Evolutionary conservation across 2,888 invertebrate species (phyloP), one percentile per base, ranked within the genome.

Genomic region (Monochamus alternatus): DNA sequence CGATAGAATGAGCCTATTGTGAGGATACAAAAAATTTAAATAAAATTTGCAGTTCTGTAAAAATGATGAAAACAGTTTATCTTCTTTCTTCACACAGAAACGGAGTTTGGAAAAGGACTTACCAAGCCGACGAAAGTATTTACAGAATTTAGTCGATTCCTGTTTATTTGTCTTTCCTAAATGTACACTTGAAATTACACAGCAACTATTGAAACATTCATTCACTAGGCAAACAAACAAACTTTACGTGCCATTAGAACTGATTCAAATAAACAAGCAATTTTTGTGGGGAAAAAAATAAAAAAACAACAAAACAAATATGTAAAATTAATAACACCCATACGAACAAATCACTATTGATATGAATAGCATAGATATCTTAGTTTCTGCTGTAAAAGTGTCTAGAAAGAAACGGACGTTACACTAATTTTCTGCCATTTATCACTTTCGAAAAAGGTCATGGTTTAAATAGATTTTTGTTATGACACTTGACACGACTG

Each of bases 171-270:
- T 64, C 47, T 30, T 51, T 55, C n/a, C 52, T 55, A n/a, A 69
- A 60, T 44, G 44, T 44, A 31, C 44, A 43, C 22, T 62, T 31
- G 32, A 62, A 69, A 69, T 44, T 62, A 60, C 59, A 69, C 69
- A 69, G 60, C 31, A 8, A 22, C 68, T 59, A 69, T 22, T 55
- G 38, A 9, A 22, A 58, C 22, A 59, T 60, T 38, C 22, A 60
- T 31, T 60, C 59, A 7, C 44, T 47, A 30, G n/a, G 31, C n/a
- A 69, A 44, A 69, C 47, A 69, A 69, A 62, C 60, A 44, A 31
- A 51, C 5, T 22, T 60, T 69, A 60, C 69, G 30, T 44, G 59
- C 60, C 12, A 60, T 69, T 69, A 69, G 60, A 58, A 22, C 5
- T 60, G 4, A 47, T 38, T n/a, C n/a, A 60, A 60, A 69, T 31